Conservation (phyloP, 2,888 invertebrate species). For the Scaptomyza reducta region DNA sequence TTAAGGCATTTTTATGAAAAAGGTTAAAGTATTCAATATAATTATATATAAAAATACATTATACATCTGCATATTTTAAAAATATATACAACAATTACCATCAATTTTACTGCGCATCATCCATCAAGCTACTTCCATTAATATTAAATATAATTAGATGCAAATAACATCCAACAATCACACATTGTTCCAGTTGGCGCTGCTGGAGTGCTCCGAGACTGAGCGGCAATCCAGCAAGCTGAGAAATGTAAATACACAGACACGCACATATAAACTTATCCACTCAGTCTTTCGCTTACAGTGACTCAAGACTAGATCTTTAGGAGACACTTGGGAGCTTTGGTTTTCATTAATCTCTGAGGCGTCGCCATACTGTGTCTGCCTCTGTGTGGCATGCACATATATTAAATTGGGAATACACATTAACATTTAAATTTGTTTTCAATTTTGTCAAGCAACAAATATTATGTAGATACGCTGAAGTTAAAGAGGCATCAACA, state of each 20-base stretch:
- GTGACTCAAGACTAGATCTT: conserved; percentile 4
- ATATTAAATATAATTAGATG: conserved; percentile 61
- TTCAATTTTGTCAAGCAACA: conserved; percentile 70
- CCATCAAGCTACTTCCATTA: conserved; percentile 49
- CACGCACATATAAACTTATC: background rate
- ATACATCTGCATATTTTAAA: too few relatives aligned
- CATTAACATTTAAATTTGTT: conserved; percentile 80
- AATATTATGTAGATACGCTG: conserved; percentile 50
- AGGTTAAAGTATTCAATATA: too few relatives aligned
- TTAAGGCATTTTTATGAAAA: too few relatives aligned
- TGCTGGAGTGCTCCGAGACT: conserved; percentile 3
- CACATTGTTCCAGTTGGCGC: conserved; percentile 37
- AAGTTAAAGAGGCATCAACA: conserved; percentile 23
- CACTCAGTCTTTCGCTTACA: conserved; percentile 5
- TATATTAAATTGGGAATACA: conserved; percentile 65
- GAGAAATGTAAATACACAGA: background rate
- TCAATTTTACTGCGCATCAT: conserved; percentile 15
- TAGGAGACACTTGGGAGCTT: conserved; percentile 43
- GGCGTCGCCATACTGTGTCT: conserved; percentile 57
- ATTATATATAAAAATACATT: too few relatives aligned
- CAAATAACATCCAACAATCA: conserved; percentile 57
- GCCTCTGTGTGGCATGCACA: background rate
- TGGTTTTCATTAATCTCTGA: conserved; percentile 65
- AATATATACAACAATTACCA: too few relatives aligned
- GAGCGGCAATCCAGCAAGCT: conserved; percentile 22